Base-by-base conservation (phyloP, 2,888 invertebrate genomes). In the Dascillus cervinus region DNA sequence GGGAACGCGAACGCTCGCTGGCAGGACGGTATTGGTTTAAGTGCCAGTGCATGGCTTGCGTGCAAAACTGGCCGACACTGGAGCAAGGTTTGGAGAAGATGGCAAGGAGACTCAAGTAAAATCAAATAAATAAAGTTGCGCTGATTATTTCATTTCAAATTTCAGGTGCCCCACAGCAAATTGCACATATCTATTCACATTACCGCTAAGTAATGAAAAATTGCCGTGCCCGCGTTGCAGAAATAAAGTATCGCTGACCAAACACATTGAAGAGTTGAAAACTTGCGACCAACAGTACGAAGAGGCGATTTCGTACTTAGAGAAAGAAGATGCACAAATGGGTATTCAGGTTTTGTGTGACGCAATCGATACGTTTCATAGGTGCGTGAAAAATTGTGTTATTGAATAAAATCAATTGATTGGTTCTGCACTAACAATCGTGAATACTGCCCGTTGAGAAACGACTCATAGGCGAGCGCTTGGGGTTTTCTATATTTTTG, bases 1-100 rank as follows among this genome's bases (percentile, higher is more conserved):
- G 61, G 12, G 73, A 77, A 26, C 69, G 89, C 3, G 79, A 79
- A 54, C 66, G 75, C 25, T 66, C 75, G 0, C 62, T 88, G 2
- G 69, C 72, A 1, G 79, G 78, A 8, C 72, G 87, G 8, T 88
- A 88, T 56, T 82, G 86, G 77, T 90, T 89, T 56, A 65, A 69
- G 28, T 89, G 89, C 52, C 69, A 70, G 22, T 89, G 89, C 53
- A 51, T 60, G 26, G 77, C 86, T 2, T 89, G 89, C 52, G 64
- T 56, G 12, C 78, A 82, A 50, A 74, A 86, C 58, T 89, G 88
- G 88, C 82, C 84, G 0, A 61, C 65, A 1, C 62, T 82, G 25
- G 76, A 53, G 19, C 37, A 76, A 34, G 72, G 73, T 41, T 63
- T 83, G 59, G 70, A 68, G 35, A 66, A 58, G 46, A 65, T 54